Evolutionary conservation across 2,113 vertebrate species (phyloP), one percentile per base, ranked within the genome.

Genomic region (Tachycineta bicolor): DNA sequence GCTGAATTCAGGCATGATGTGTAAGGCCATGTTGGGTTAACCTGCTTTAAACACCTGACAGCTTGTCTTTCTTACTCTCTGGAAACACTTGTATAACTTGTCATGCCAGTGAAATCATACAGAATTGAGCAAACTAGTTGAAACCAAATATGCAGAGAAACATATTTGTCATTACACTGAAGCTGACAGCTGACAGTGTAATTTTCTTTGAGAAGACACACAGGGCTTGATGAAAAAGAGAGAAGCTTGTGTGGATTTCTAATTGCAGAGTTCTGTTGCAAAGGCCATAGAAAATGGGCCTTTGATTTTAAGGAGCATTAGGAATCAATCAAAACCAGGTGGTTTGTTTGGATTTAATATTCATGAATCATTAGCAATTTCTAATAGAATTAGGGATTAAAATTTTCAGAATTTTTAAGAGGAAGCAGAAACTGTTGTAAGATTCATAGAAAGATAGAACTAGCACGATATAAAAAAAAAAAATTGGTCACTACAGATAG

Each of bases 101-200:
- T 83, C 70, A 18, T 65, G 47, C 79, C 34, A 41, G 74, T 79
- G 69, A 91, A 95, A 64, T 90, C 60, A 84, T 20, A 65, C 33
- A 53, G 83, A 91, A 70, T 91, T 86, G 76, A 88, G 73, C 56
- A 93, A 92, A 92, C 47, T 76, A 44, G 85, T 77, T 88, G 67
- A 94, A 95, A 93, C 79, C 62, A 95, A 96, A 89, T 94, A 97
- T 69, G 76, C 67, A 91, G 81, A 87, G 91, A 94, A 90, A 92
- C 53, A 64, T 96, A 94, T 93, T 95, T 96, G 77, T 90, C 94
- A 65, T 65, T 95, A 53, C 77, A 73, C 87, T 92, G 96, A 94
- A 84, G 56, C 65, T 94, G 94, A 93, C 92, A 96, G 88, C 68
- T 95, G 86, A 37, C 37, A 37, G 37, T 37, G 37, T 79, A 89